phyloP scores from a whole-genome alignment of 2,797 vertebrate genomes.

The Paedocypris micromegethes region DNA sequence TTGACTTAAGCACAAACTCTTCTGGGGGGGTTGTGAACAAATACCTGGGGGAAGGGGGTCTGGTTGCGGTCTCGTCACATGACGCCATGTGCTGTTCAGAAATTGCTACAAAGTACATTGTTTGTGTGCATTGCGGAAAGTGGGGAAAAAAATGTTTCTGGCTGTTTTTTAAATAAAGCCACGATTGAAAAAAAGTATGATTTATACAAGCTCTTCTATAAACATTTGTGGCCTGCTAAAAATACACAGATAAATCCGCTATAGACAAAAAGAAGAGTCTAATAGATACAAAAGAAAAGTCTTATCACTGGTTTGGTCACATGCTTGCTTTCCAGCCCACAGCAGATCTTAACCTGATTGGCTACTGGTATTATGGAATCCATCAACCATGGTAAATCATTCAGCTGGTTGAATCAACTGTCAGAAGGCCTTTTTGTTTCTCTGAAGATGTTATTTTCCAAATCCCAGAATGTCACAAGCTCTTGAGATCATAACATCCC shows the following conservation, averaged over 20 bases:
- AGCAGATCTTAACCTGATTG: slow-evolving; percentile 18
- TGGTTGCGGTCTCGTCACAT: slow-evolving; percentile 53
- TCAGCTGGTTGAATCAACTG: slow-evolving; percentile 14
- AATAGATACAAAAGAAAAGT: slow-evolving; percentile 6
- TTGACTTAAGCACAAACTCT: slow-evolving; percentile 32
- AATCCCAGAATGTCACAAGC: slow-evolving; percentile 18
- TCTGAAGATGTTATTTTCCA: background rate
- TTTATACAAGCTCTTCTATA: slow-evolving; percentile 16
- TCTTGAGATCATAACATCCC: background rate
- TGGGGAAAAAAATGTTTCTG: slow-evolving; percentile 21
- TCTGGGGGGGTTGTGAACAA: slow-evolving; percentile 49
- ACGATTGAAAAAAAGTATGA: background rate
- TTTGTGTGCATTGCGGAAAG: too few species aligned
- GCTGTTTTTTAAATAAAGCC: slow-evolving; percentile 16
- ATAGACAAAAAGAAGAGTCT: background rate
- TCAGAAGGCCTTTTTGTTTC: slow-evolving; percentile 17
- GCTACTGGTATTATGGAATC: slow-evolving; percentile 23
- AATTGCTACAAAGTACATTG: slow-evolving; percentile 16
- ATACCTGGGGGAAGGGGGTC: slow-evolving; percentile 55
- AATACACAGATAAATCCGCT: background rate
- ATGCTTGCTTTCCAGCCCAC: slow-evolving; percentile 15
- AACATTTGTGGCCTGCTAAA: slow-evolving; percentile 6
- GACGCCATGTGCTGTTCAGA: slow-evolving; percentile 60
- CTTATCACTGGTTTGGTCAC: slow-evolving; percentile 16
- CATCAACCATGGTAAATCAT: slow-evolving; percentile 19